A percentile compares a stretch with the other conserved stretches of the same genome.
phyloP scores from a whole-genome alignment of 2,113 vertebrate genomes.

The Tetrao urogallus region DNA sequence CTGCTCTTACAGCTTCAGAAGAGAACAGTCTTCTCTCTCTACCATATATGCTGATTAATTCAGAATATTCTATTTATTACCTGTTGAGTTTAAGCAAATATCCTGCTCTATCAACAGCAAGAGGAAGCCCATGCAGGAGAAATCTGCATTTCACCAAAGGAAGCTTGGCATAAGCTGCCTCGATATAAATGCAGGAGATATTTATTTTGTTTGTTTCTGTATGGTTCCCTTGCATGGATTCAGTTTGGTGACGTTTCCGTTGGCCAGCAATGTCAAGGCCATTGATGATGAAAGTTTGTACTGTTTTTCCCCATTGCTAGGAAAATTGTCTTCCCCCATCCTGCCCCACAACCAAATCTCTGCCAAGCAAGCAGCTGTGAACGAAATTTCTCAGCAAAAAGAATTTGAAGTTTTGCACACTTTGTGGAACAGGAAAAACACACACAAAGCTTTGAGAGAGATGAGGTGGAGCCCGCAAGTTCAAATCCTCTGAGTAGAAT shows the following conservation, averaged over 20 bases:
- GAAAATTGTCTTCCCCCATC: conserved; percentile 26
- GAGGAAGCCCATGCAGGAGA: conserved; percentile 26
- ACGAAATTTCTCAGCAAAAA: conserved; percentile 44
- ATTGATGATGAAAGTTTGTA: conserved; percentile 55
- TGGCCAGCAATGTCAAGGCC: conserved; percentile 56
- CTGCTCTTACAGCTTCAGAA: neutral
- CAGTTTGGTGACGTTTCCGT: conserved; percentile 36
- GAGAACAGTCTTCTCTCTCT: neutral
- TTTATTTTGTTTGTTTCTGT: conserved; percentile 11
- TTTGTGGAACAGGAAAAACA: neutral
- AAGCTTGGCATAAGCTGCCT: conserved; percentile 24
- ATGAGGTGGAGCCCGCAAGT: neutral
- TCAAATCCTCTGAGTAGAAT: neutral
- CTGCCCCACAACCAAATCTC: neutral
- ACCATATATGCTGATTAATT: neutral
- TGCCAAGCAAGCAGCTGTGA: conserved; percentile 68
- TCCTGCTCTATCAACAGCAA: conserved; percentile 44
- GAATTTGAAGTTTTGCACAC: neutral
- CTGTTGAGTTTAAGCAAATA: conserved; percentile 38
- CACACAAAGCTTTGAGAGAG: neutral
- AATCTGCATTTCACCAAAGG: conserved; percentile 26
- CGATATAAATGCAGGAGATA: neutral
- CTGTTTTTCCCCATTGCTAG: conserved; percentile 56
- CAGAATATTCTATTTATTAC: neutral
- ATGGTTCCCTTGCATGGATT: neutral